Conservation (phyloP, 2,888 invertebrate species). For the Melipona bicolor region DNA sequence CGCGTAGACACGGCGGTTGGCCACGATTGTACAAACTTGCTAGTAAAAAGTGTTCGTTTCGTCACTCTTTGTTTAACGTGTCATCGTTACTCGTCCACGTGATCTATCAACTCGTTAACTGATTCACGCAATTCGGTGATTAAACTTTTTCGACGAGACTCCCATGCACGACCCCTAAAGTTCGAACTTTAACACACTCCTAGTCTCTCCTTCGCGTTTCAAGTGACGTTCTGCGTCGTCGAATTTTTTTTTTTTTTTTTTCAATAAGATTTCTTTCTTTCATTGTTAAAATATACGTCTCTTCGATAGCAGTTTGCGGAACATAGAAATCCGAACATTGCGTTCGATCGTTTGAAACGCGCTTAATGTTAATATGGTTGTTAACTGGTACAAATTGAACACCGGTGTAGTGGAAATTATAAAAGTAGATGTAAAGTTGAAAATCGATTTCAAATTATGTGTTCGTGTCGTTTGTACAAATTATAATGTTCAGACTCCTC, state of each 20-base stretch:
- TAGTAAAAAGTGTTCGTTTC: slow-evolving; percentile 20
- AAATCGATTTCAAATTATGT: neutral
- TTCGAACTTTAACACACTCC: neutral
- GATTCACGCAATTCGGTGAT: neutral
- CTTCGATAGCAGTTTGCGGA: neutral
- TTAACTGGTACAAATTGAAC: neutral
- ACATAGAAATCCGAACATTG: neutral
- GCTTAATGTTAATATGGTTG: neutral
- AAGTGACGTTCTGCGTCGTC: neutral
- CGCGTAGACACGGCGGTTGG: slow-evolving; percentile 16
- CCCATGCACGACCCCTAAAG: neutral
- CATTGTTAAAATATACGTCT: neutral
- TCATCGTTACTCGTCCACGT: neutral
- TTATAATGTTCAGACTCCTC: neutral
- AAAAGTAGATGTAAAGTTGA: neutral
- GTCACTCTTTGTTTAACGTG: slow-evolving; percentile 1
- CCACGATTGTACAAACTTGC: slow-evolving; percentile 26
- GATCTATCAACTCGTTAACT: slow-evolving; percentile 22
- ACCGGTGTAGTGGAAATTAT: neutral
- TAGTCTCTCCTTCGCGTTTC: neutral
- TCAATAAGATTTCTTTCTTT: no score
- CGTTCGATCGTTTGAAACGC: neutral
- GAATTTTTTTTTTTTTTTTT: neutral
- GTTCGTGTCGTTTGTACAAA: neutral
- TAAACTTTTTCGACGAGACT: neutral